A percentile compares a stretch with the other conserved stretches of the same genome.
Conservation (phyloP, 2,888 invertebrate genomes). For the Sarcophaga carnaria region DNA sequence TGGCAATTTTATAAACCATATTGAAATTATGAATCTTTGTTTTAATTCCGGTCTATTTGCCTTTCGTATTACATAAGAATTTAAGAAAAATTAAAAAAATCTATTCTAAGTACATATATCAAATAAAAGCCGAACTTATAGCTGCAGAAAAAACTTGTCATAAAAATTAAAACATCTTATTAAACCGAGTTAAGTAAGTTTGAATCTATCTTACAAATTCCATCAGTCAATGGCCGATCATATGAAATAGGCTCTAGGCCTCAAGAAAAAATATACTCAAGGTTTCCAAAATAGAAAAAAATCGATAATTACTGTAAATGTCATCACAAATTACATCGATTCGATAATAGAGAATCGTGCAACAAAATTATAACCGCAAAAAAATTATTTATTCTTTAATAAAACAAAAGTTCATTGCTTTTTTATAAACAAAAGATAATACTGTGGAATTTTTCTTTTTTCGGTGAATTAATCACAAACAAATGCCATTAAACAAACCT, state of each 20-base stretch:
- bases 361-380: neutral
- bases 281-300: constrained; percentile 47
- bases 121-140: too few relatives aligned
- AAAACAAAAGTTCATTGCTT: neutral
- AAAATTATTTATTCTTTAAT: neutral
- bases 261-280: constrained; percentile 22
- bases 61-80: too few relatives aligned
- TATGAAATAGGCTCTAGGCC: neutral
- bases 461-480: constrained; percentile 31
- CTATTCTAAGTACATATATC: too few relatives aligned
- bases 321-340: constrained; percentile 41
- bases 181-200: neutral
- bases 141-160: neutral
- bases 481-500: constrained; percentile 50
- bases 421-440: constrained; percentile 18
- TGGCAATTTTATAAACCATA: too few relatives aligned
- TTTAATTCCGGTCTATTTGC: too few relatives aligned
- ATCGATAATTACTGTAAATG: constrained; percentile 59
- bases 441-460: neutral
- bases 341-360: neutral
- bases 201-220: neutral
- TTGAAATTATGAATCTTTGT: too few relatives aligned
- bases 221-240: neutral
- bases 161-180: neutral
- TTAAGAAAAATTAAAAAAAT: too few relatives aligned